Conservation (phyloP, 2,888 invertebrate species). For the Platynereis dumerilii region DNA sequence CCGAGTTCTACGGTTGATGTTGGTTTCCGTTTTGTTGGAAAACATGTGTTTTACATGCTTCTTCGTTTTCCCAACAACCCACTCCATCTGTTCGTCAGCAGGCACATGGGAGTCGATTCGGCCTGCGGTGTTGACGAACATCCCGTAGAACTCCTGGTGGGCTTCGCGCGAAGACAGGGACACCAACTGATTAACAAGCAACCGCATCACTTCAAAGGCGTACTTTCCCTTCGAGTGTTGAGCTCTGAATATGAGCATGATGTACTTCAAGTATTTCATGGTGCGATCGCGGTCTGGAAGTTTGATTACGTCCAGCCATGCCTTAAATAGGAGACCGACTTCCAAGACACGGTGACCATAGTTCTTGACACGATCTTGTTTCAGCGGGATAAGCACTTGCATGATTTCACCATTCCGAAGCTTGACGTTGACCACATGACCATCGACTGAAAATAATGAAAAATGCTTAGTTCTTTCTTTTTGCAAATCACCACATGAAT, state of each 20-base stretch:
- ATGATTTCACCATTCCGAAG: too few relatives aligned
- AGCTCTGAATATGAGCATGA: conserved; percentile 9
- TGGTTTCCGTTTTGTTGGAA: neutral
- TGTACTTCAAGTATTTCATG: conserved; percentile 8
- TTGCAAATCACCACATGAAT: too few relatives aligned
- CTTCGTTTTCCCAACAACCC: conserved; percentile 1
- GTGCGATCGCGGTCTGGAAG: conserved; percentile 10
- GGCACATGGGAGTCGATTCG: conserved; percentile 17
- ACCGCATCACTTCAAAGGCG: conserved; percentile 15
- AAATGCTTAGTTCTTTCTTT: too few relatives aligned
- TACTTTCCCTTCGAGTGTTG: neutral
- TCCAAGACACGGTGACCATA: conserved; percentile 19
- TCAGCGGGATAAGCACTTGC: too few relatives aligned
- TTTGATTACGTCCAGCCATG: neutral
- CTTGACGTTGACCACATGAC: too few relatives aligned
- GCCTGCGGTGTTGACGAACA: conserved; percentile 18
- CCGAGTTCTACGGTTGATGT: neutral
- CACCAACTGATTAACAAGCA: conserved; percentile 13
- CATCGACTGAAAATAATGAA: too few relatives aligned
- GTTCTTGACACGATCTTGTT: too few relatives aligned
- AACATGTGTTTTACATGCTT: conserved; percentile 7
- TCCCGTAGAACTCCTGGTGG: conserved; percentile 4
- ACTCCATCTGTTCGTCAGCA: conserved; percentile 20
- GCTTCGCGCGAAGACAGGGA: conserved; percentile 8
- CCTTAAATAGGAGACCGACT: conserved; percentile 13